Evolutionary conservation across 2,797 vertebrate genomes (phyloP).

Genomic region (Ataeniobius toweri): DNA sequence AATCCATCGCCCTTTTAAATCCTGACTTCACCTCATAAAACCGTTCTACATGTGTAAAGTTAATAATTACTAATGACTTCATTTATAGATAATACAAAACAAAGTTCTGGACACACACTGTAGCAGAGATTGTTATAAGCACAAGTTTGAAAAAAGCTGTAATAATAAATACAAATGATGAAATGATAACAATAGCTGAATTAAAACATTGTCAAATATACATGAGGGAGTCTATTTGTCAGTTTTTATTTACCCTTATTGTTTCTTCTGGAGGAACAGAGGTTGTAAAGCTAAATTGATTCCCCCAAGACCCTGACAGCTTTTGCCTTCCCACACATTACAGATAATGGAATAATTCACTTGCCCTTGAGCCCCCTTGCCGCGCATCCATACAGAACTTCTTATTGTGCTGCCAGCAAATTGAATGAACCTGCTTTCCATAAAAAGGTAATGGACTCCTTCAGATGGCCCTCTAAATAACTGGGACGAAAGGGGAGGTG

Average conservation of each 20-base stretch:
- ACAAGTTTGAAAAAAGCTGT: neutral
- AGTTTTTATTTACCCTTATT: constrained; percentile 30
- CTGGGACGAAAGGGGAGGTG: constrained; percentile 52
- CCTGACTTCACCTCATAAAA: neutral
- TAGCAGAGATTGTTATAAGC: neutral
- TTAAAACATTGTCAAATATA: neutral
- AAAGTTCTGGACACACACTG: neutral
- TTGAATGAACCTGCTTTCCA: constrained; percentile 79
- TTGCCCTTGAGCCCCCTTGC: constrained; percentile 73
- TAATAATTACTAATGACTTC: neutral
- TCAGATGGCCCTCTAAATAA: constrained; percentile 78
- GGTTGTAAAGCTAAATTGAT: constrained; percentile 60
- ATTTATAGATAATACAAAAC: neutral
- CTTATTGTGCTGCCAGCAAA: constrained; percentile 67
- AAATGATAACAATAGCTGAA: neutral
- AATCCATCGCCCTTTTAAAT: neutral
- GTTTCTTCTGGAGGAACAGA: constrained; percentile 40
- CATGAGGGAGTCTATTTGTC: constrained; percentile 9
- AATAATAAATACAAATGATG: neutral
- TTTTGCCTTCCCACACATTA: constrained; percentile 62
- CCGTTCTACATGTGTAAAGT: neutral
- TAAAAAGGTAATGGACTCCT: constrained; percentile 80
- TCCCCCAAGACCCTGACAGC: constrained; percentile 49
- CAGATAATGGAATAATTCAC: constrained; percentile 77
- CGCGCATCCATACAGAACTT: constrained; percentile 59